Base-by-base conservation (phyloP, 2,113 vertebrate species). In the Charadrius vociferus region DNA sequence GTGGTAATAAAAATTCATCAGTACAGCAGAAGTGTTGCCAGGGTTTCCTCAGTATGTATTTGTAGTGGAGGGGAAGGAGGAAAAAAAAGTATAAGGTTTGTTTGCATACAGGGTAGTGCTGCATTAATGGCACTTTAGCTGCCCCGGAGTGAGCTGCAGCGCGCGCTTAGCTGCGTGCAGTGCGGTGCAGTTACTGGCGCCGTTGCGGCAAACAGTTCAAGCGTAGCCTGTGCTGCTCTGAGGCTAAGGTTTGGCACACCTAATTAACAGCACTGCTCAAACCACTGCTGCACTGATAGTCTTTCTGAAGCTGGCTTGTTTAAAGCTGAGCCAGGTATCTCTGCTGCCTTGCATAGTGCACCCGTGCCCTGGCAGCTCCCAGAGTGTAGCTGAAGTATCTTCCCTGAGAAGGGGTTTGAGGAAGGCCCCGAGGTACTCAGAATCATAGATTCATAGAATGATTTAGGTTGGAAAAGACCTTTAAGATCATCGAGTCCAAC, bases 191-290 rank as follows among this genome's bases (percentile, higher is more conserved):
- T 19, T 47, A 6, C 63, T 0, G 2, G 22, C 68, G 70, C 22
- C 0, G 3, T 7, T 30, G 53, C 80, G 88, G 88, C 62, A 32
- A 5, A 14, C 5, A 6, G 34, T 53, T 61, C 50, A 30, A 29
- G 52, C 2, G 2, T 7, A 24, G 55, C 1, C 1, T 39, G 43
- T 12, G 37, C 21, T 70, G 5, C 68, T 88, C 55, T 0, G 0
- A 62, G 80, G 36, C 63, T 43, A 55, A 59, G 72, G 13, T 53
- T 78, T 77, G 77, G 36, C 75, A n/a, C 0, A 0, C 23, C 41
- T 62, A 2, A 34, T 70, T 27, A 77, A 59, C 68, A 86, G 63
- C 68, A 6, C 68, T 47, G n/a, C 56, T 81, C 73, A n/a, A 62
- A 71, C 20, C 26, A 14, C 68, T 70, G 75, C 71, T 72, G 62